Evolutionary conservation across 53 echinoderm and acorn worm genomes (phyloP), one percentile per base, ranked within the genome.

Genomic region (Luidia sarsii): DNA sequence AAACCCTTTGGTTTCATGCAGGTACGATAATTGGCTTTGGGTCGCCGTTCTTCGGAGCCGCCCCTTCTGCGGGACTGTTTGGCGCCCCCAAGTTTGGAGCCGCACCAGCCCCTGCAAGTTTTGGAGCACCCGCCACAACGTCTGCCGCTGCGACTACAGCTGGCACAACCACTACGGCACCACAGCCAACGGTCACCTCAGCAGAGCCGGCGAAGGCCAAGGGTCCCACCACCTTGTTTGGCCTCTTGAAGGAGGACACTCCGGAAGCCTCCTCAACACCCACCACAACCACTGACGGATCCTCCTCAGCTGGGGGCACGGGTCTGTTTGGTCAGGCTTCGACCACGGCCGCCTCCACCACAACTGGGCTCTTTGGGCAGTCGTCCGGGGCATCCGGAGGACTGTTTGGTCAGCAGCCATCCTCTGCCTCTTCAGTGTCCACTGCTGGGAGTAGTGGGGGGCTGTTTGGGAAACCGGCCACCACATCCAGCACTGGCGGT

Each of bases 261-360:
- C 65, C 81, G 1, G 11, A 37, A 10, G 14, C 60, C 11, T 11
- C 75, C 23, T 18, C 81, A 6, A 7, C 65, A 0, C 13, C 7
- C 28, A 13, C 52, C 16, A 21, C 18, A 30, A 41, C 53, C 7
- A 16, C 45, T 3, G 59, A 60, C 45, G 77, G 77, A 18, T 59
- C 89, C 5, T 48, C 80, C 36, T 33, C 70, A 18, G 27, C 70
- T 39, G 33, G 70, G 28, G 68, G 48, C 18, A 75, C 66, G 23
- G 75, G 71, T 20, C 4, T 90, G 23, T 90, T 90, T 50, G 81
- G 90, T 52, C 80, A 89, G 46, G 23, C 82, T 7, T 30, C 74
- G 13, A 21, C 64, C 0, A 64, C 79, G 9, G 29, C 33, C 25
- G 14, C 68, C 24, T 84, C 84, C 29, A 14, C 79, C 6, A 55